A percentile compares a stretch with the other conserved stretches of the same genome.
phyloP scores from a whole-genome alignment of 1,140 invertebrate species.

The Colletes latitarsis region DNA sequence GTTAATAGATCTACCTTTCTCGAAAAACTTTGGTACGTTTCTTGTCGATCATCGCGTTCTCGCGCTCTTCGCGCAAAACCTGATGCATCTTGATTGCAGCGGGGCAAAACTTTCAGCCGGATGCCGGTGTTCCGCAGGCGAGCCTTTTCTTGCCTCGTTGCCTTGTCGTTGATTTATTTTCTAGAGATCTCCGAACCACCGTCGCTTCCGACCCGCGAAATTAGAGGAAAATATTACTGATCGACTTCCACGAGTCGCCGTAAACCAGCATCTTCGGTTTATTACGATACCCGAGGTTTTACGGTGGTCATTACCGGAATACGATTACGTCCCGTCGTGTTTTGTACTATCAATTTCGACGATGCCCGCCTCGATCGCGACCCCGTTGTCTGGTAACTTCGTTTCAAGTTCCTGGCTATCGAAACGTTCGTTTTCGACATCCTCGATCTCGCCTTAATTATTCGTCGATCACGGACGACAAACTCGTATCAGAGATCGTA shows the following conservation, averaged over 20 bases:
- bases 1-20: neutral
- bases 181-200: neutral
- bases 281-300: neutral
- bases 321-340: slow-evolving; percentile 10
- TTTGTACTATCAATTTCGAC: neutral
- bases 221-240: slow-evolving; percentile 36
- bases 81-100: slow-evolving; percentile 45
- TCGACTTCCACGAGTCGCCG: slow-evolving; percentile 1
- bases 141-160: slow-evolving; percentile 11
- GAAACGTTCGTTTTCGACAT: neutral
- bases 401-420: neutral
- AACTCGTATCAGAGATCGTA: neutral
- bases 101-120: slow-evolving; percentile 17
- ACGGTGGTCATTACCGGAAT: neutral
- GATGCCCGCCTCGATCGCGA: slow-evolving; percentile 10
- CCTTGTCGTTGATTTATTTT: slow-evolving; percentile 30
- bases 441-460: neutral
- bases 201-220: neutral
- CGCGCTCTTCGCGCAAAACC: slow-evolving; percentile 34
- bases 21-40: neutral
- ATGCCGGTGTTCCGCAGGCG: neutral
- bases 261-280: slow-evolving; percentile 19
- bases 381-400: neutral
- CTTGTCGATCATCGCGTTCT: slow-evolving; percentile 11
- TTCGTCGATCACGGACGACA: neutral